A percentile compares a stretch with the other conserved stretches of the same genome.
These are phyloP conservation scores for Amiota mariae DNA, from an alignment of 2,888 invertebrate genomes.

Conservation along the genomic window DNA sequence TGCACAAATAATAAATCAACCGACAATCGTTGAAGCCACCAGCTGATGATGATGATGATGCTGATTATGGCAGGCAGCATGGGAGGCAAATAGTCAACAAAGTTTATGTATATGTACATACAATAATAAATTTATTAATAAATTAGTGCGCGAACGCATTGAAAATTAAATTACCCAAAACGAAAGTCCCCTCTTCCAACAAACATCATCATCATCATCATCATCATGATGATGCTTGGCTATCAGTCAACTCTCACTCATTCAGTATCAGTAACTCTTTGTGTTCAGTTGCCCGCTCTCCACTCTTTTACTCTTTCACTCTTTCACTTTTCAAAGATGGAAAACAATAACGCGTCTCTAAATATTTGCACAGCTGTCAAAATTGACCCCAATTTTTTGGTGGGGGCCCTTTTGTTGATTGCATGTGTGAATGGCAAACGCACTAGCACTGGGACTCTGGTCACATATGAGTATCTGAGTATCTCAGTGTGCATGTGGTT, in stretches of 20 bases:
- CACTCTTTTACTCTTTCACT: no score
- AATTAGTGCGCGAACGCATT: conserved; percentile 62
- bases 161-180: conserved; percentile 53
- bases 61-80: no score
- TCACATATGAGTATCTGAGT: not conserved
- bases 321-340: conserved; percentile 30
- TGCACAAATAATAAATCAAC: no score
- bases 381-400: conserved; percentile 57
- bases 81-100: conserved; percentile 57
- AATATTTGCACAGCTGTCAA: conserved; percentile 67
- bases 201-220: not conserved
- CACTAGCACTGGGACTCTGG: not conserved
- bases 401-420: conserved; percentile 43
- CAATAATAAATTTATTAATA: conserved; percentile 59
- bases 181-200: not conserved
- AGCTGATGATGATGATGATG: no score
- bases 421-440: not conserved
- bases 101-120: no score
- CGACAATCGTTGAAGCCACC: no score
- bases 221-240: not conserved
- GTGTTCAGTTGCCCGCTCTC: no score
- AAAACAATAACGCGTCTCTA: conserved; percentile 48
- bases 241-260: no score
- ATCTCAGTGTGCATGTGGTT: not conserved
- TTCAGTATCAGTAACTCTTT: no score